A percentile compares a stretch with the other conserved stretches of the same genome.
Conservation (phyloP, 2,888 invertebrate species). For the Pseudococcus longispinus region DNA sequence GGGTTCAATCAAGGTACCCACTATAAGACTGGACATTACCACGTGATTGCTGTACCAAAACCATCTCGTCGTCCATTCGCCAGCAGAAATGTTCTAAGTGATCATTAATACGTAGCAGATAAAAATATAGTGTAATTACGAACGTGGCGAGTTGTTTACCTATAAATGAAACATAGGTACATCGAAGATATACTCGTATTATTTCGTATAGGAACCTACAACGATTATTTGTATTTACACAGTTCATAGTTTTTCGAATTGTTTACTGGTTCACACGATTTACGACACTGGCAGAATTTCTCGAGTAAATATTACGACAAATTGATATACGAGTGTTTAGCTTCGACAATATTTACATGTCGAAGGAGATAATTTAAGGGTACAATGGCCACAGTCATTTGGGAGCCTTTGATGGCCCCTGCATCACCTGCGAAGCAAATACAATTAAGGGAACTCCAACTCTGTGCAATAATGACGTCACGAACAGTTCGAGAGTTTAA, state of each 20-base stretch:
- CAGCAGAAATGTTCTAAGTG: neutral
- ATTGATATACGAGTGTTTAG: neutral
- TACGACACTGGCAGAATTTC: slow-evolving; percentile 6
- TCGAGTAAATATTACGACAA: neutral
- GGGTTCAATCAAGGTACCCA: slow-evolving; percentile 7
- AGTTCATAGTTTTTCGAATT: neutral
- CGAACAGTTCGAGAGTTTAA: neutral
- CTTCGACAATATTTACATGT: neutral
- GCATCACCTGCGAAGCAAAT: neutral
- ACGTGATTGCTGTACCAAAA: neutral
- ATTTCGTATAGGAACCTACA: neutral
- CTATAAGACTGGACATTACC: neutral
- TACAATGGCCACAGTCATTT: neutral
- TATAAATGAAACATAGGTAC: neutral
- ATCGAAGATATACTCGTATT: neutral
- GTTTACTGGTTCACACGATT: slow-evolving; percentile 6
- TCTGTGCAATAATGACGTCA: neutral
- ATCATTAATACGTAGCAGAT: neutral
- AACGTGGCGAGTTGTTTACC: neutral
- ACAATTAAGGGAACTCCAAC: neutral
- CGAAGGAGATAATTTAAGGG: neutral
- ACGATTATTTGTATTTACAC: neutral
- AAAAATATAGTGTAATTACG: neutral
- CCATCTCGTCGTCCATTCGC: too few species aligned
- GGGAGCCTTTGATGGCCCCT: neutral